Percentiles rank a stretch among this genome's conserved stretches.
Conservation (phyloP, 2,888 invertebrate species). For the Drosophila neutralis region DNA sequence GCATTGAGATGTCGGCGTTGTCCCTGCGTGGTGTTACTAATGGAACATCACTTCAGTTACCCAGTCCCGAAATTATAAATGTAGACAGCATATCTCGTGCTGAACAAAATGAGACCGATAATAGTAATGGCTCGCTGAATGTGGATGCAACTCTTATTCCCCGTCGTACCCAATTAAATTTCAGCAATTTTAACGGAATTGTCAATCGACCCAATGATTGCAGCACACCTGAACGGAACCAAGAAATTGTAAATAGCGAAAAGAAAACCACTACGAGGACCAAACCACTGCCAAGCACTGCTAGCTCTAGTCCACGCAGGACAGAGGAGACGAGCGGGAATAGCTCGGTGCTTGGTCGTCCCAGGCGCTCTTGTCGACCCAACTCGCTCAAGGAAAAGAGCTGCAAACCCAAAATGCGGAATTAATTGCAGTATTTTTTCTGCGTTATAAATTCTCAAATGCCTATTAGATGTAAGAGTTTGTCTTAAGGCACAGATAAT, state of each 20-base stretch:
- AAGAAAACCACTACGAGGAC: not conserved
- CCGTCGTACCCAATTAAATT: slow-evolving; percentile 20
- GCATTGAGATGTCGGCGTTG: not conserved
- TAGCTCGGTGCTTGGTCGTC: slow-evolving; percentile 17
- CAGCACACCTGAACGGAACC: slow-evolving; percentile 33
- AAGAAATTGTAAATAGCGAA: not conserved
- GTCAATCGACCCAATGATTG: slow-evolving; percentile 6
- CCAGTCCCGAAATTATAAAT: slow-evolving; percentile 3
- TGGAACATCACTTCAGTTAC: not conserved
- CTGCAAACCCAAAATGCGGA: slow-evolving; percentile 18
- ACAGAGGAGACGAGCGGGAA: slow-evolving; percentile 3
- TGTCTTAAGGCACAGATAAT: not conserved
- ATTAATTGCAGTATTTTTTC: not conserved
- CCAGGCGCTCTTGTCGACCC: slow-evolving; percentile 49
- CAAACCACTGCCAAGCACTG: not conserved
- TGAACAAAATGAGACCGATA: not conserved
- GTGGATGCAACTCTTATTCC: slow-evolving; percentile 13
- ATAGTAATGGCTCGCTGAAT: not conserved
- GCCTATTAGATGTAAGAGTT: not conserved
- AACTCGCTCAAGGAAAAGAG: slow-evolving; percentile 43
- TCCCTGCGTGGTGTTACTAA: slow-evolving; percentile 28
- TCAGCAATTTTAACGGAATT: slow-evolving; percentile 32
- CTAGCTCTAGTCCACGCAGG: not conserved
- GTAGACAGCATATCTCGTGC: not conserved
- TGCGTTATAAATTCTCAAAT: no score